phyloP scores from a whole-genome alignment of 1,140 invertebrate species.

The Ips typographus region DNA sequence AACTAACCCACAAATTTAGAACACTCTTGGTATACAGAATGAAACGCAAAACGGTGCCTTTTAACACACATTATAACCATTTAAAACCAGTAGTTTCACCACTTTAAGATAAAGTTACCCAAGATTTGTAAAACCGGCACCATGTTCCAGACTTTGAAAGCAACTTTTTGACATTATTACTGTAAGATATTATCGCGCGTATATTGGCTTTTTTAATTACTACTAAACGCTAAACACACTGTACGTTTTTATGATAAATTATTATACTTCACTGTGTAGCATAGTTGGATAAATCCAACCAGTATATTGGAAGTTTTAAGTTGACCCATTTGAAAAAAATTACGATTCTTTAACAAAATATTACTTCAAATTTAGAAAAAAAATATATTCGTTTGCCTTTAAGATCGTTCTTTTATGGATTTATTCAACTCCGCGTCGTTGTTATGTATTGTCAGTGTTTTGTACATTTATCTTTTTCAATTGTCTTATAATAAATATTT shows the following conservation, averaged over 20 bases:
- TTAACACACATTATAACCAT: not conserved
- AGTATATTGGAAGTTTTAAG: no score
- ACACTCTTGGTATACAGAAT: not conserved
- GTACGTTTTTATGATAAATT: not conserved
- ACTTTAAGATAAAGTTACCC: not conserved
- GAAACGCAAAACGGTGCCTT: slow-evolving; percentile 1
- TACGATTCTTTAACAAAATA: no score
- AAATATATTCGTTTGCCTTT: no score
- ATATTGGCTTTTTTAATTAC: not conserved
- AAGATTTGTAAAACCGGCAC: not conserved
- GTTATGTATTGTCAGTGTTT: slow-evolving; percentile 5
- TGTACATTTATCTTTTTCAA: slow-evolving; percentile 5
- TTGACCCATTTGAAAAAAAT: no score
- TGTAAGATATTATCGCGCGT: not conserved
- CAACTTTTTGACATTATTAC: not conserved
- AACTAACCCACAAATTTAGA: no score
- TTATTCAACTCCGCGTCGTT: not conserved
- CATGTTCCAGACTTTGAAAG: not conserved
- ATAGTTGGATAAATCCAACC: no score
- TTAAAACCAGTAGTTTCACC: not conserved
- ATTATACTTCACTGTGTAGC: not conserved
- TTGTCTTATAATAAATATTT: not conserved
- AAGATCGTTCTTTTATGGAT: no score
- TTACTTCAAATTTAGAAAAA: no score
- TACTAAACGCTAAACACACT: not conserved